Conservation (phyloP, 2,113 vertebrate species). For the Zosterops lateralis region DNA sequence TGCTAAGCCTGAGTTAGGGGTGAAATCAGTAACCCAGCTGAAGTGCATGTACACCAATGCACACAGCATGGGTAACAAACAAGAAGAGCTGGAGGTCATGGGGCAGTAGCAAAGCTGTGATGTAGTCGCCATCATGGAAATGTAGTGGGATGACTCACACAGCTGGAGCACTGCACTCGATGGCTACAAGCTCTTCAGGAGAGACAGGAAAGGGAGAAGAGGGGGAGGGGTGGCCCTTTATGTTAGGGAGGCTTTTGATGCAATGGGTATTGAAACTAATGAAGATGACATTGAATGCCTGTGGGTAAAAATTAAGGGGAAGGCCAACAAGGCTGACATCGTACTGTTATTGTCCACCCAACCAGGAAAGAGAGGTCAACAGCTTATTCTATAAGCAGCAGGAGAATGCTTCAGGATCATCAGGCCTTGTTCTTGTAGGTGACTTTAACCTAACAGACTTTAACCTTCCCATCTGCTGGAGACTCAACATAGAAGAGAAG, state of each 20-base stretch:
- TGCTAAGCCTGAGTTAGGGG: too few species aligned
- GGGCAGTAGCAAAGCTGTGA: not conserved
- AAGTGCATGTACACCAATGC: not conserved
- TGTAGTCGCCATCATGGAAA: not conserved
- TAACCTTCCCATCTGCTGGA: too few species aligned
- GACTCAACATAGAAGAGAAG: not conserved
- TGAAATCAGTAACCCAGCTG: not conserved
- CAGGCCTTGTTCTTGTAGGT: not conserved
- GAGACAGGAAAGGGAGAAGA: not conserved
- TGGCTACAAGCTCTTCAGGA: not conserved
- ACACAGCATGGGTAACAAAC: not conserved
- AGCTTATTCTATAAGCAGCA: not conserved
- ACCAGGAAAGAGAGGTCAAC: not conserved
- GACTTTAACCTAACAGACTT: not conserved
- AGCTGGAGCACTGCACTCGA: not conserved
- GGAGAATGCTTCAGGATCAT: not conserved
- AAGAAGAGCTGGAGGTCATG: not conserved
- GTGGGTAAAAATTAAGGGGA: too few species aligned
- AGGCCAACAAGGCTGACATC: too few species aligned
- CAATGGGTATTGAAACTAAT: not conserved
- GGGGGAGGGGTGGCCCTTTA: not conserved
- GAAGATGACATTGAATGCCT: too few species aligned
- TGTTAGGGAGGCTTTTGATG: not conserved
- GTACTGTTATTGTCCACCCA: fast-evolving
- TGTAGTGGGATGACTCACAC: fast-evolving